Conservation (phyloP, 2,113 vertebrate genomes). For the Apeltes quadracus region DNA sequence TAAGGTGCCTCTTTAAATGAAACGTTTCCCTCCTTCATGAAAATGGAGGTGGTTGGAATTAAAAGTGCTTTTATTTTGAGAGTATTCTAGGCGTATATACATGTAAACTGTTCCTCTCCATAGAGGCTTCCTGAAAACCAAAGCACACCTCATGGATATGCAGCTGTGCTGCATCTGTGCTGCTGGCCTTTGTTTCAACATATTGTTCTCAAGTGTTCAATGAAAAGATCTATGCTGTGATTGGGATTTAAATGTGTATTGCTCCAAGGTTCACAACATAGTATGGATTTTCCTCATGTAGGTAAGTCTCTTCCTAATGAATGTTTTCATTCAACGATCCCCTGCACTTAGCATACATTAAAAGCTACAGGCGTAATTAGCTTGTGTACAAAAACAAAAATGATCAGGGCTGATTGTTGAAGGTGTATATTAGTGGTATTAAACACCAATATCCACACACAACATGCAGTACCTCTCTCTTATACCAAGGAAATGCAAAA, state of each 20-base stretch:
- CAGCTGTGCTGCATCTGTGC: not conserved
- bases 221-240: conserved; percentile 57
- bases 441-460: conserved; percentile 7
- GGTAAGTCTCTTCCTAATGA: conserved; percentile 63
- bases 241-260: conserved; percentile 47
- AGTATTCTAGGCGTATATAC: conserved; percentile 56
- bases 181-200: conserved; percentile 45
- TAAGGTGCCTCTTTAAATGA: conserved; percentile 40
- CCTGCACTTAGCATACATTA: conserved; percentile 45
- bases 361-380: conserved; percentile 28
- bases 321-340: conserved; percentile 56
- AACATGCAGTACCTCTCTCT: conserved; percentile 26
- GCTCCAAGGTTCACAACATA: conserved; percentile 44
- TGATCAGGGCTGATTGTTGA: conserved; percentile 3
- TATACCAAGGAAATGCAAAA: conserved; percentile 28
- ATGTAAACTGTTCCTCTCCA: not conserved
- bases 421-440: conserved; percentile 27
- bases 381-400: conserved; percentile 24
- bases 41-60: conserved; percentile 49
- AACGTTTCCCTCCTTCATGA: conserved; percentile 65
- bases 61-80: conserved; percentile 71
- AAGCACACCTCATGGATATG: conserved; percentile 21
- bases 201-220: conserved; percentile 47
- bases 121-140: conserved; percentile 1
- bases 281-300: conserved; percentile 60